Percentiles rank a stretch among this genome's conserved stretches.
Evolutionary conservation across 1,140 invertebrate species (phyloP).

Genomic region (Eubasilissa regina): DNA sequence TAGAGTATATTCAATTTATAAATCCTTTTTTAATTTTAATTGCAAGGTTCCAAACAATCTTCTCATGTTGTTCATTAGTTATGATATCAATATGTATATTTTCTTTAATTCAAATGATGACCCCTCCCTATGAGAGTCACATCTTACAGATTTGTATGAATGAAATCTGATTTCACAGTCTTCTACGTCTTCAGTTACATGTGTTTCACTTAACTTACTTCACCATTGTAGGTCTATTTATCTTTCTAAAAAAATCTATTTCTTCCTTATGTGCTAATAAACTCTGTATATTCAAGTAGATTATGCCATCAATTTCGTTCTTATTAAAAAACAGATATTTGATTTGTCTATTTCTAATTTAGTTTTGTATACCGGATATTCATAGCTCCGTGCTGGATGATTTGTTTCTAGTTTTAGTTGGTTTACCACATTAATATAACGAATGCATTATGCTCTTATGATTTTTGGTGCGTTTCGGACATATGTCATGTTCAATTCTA

Average conservation of each 20-base stretch:
- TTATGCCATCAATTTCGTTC: background rate
- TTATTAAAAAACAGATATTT: background rate
- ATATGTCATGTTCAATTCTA: background rate
- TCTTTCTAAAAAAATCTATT: background rate
- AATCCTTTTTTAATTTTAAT: too few relatives aligned
- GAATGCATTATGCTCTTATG: background rate
- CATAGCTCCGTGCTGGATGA: conserved; percentile 7
- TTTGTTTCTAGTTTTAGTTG: background rate
- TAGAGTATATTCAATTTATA: too few relatives aligned
- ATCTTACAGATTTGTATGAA: too few relatives aligned
- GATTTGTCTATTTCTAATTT: background rate
- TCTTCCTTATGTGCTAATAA: conserved; percentile 1
- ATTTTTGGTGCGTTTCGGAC: background rate
- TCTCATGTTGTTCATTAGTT: too few relatives aligned
- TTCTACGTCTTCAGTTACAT: too few relatives aligned
- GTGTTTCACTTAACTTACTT: conserved; percentile 9
- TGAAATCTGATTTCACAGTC: background rate
- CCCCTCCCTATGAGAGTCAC: too few relatives aligned
- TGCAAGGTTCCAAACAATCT: too few relatives aligned
- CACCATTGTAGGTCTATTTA: background rate
- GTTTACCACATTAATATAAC: background rate
- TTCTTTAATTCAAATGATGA: too few relatives aligned
- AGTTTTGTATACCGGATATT: background rate
- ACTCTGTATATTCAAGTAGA: conserved; percentile 6
- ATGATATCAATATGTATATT: too few relatives aligned